Conservation (phyloP, 2,113 vertebrate species). For the Cololabis saira region DNA sequence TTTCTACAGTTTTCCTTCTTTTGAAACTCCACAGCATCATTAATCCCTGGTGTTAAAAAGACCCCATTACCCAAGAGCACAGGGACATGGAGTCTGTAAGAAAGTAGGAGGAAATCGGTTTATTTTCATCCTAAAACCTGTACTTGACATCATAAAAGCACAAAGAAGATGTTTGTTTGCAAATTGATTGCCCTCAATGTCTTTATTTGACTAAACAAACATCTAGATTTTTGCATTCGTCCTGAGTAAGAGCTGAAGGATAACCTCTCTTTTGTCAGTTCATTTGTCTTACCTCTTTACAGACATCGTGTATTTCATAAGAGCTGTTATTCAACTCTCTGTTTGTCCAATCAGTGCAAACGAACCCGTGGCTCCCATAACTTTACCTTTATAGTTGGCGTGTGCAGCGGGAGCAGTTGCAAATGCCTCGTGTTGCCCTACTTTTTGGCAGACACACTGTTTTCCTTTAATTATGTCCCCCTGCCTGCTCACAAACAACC, state of each 20-base stretch:
- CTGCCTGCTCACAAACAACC: constrained; percentile 29
- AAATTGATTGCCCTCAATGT: too few species aligned
- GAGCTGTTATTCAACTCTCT: constrained; percentile 57
- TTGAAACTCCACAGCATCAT: too few species aligned
- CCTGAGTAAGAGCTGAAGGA: constrained; percentile 15
- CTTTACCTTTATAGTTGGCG: constrained; percentile 50
- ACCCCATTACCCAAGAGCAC: neutral
- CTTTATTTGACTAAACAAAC: constrained; percentile 20
- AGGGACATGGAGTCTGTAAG: too few species aligned
- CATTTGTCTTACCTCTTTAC: constrained; percentile 48
- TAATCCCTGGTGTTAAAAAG: constrained; percentile 43
- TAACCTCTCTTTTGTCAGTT: constrained; percentile 29
- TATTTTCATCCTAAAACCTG: too few species aligned
- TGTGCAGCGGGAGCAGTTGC: constrained; percentile 34
- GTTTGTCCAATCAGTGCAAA: constrained; percentile 59
- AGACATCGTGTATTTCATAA: constrained; percentile 67
- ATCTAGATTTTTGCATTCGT: constrained; percentile 12
- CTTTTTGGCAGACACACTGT: constrained; percentile 24
- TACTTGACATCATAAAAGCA: too few species aligned
- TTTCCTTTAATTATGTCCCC: constrained; percentile 6
- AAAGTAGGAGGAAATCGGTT: too few species aligned
- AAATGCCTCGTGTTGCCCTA: constrained; percentile 27
- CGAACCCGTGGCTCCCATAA: constrained; percentile 51
- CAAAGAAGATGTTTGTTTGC: too few species aligned
- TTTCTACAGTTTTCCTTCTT: constrained; percentile 42